Evolutionary conservation across 92 coral and sea anemone genomes (phyloP).

Genomic region (Hydrozoanthus gracilis): DNA sequence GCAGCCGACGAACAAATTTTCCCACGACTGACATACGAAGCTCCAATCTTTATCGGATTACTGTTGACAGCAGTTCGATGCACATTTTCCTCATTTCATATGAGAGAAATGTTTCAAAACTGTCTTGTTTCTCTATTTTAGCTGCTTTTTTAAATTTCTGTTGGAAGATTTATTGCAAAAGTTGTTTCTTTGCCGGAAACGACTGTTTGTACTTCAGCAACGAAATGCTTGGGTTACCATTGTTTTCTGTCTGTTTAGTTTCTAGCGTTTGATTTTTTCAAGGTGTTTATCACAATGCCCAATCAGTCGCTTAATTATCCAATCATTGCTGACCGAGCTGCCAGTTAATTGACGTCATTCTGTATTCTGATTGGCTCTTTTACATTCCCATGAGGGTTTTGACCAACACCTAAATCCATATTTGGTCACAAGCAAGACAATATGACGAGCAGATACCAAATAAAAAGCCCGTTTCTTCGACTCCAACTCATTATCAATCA

Average conservation of each 20-base stretch:
- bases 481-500: not conserved
- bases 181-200: slow-evolving; percentile 15
- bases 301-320: slow-evolving; percentile 44
- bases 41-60: slow-evolving; percentile 10
- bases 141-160: not conserved
- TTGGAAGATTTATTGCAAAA: slow-evolving; percentile 2
- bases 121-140: not conserved
- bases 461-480: slow-evolving; percentile 25
- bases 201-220: not conserved
- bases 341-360: slow-evolving; percentile 34
- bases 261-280: slow-evolving; percentile 41
- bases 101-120: not conserved
- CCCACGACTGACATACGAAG: slow-evolving; percentile 38
- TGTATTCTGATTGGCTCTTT: slow-evolving; percentile 67
- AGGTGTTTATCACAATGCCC: slow-evolving; percentile 45
- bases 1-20: slow-evolving; percentile 23
- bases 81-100: not conserved
- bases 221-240: slow-evolving; percentile 40
- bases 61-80: not conserved
- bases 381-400: slow-evolving; percentile 63
- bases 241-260: slow-evolving; percentile 62
- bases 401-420: slow-evolving; percentile 53
- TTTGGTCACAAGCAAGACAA: slow-evolving; percentile 41
- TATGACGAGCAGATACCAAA: not conserved
- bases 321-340: slow-evolving; percentile 30